Percentiles rank a stretch among this genome's conserved stretches.
phyloP scores from a whole-genome alignment of 2,113 vertebrate species.

The Calcarius ornatus region DNA sequence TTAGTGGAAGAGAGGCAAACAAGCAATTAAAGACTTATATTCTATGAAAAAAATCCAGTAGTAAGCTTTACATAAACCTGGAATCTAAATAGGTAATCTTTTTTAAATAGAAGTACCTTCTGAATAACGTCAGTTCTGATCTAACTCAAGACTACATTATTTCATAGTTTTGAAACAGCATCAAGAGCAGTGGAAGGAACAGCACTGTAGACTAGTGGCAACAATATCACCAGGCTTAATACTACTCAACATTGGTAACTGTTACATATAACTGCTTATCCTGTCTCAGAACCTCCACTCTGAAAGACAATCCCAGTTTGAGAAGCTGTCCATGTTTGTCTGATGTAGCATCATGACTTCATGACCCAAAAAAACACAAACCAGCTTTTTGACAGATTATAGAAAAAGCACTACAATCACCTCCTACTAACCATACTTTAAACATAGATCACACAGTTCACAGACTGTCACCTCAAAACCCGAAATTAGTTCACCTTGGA shows the following conservation, averaged over 20 bases:
- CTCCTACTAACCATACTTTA: not conserved
- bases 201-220: not conserved
- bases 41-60: not conserved
- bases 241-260: not conserved
- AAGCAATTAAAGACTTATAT: not conserved
- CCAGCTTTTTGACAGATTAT: not conserved
- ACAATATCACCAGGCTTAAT: not conserved
- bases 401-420: not conserved
- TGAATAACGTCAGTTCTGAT: not conserved
- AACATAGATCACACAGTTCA: not conserved
- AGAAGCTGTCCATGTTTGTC: not conserved
- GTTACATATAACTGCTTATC: not conserved
- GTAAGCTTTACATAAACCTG: not conserved
- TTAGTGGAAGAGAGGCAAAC: slow-evolving; percentile 36
- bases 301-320: not conserved
- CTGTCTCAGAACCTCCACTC: not conserved
- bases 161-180: not conserved
- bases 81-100: not conserved
- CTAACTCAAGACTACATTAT: not conserved
- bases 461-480: not conserved
- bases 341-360: not conserved
- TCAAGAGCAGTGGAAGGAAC: not conserved
- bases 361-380: not conserved
- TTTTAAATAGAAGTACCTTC: not conserved
- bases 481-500: not conserved